phyloP scores from a whole-genome alignment of 2,113 vertebrate genomes.

The Euleptes europaea region DNA sequence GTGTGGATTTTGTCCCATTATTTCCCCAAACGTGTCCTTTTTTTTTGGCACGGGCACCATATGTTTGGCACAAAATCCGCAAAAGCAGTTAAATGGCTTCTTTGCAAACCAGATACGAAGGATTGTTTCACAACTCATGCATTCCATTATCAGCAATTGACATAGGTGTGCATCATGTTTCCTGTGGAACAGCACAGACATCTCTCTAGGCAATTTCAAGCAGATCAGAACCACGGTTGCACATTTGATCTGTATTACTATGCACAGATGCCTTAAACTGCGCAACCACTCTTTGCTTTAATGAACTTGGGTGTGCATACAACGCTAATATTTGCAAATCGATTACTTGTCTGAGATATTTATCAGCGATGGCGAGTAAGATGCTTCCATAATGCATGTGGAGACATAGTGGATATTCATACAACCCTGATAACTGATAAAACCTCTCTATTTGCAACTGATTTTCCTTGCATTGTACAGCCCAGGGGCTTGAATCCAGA shows the following conservation, averaged over 20 bases:
- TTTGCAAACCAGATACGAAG: not conserved
- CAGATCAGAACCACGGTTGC: not conserved
- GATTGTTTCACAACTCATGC: not conserved
- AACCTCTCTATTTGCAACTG: not conserved
- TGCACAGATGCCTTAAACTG: not conserved
- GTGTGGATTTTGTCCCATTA: not conserved
- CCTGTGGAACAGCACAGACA: not conserved
- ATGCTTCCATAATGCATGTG: not conserved
- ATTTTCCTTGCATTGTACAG: not conserved
- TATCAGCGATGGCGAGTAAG: not conserved
- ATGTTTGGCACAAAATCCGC: too few species aligned
- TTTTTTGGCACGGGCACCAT: not conserved
- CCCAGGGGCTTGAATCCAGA: not conserved
- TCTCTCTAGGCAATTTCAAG: not conserved
- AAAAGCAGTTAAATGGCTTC: too few species aligned
- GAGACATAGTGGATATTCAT: not conserved
- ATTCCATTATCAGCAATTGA: not conserved
- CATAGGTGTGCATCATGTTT: not conserved
- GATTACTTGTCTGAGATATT: not conserved
- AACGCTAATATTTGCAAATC: not conserved
- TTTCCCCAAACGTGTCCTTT: not conserved
- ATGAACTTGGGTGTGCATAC: not conserved
- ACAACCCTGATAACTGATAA: not conserved
- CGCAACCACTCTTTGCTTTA: not conserved
- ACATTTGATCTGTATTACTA: not conserved